Base-by-base conservation (phyloP, 1,140 invertebrate species). In the Micrasema longulum region DNA sequence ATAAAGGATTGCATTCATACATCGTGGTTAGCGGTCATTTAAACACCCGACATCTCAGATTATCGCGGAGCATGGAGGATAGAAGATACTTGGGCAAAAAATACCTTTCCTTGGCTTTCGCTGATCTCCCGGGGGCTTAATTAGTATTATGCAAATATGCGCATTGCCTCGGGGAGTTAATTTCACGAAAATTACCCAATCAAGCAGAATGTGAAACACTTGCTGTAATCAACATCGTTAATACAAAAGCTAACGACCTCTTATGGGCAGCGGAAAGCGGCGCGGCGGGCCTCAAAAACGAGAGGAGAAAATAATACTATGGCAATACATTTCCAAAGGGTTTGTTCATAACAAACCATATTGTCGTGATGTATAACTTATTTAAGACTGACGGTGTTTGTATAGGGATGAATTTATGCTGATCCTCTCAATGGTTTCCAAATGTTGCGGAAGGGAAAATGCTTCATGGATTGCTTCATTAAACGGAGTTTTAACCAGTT, bases 121-220 rank as follows among this genome's bases (percentile, higher is more conserved):
- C 36, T 57, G 36, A 35, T 31, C 11, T 35, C 53, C 53, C 36
- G 53, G 53, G 26, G 53, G 53, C 53, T 57, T 57, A 57, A 36
- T 62, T 43, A 57, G 16, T 52, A 55, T 35, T 22, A 62, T 62
- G 57, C 57, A 62, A 62, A 62, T 62, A 35, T 11, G 16, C 10
- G 57, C 57, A 20, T 35, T 35, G 35, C 53, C 53, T 26, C 16
- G 10, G 9, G 57, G 38, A 35, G 38, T 45, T 62, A 62, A 62
- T 62, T 62, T 62, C 23, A 6, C 38, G 35, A 43, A 62, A 62
- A 62, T 62, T 62, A 62, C 57, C 57, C 57, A 62, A 62, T 62
- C 57, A 62, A 62, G 36, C 36, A 62, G 57, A 62, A 62, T 45
- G 57, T 62, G 38, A 41, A 57, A 62, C 57, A 57, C 57, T 57